Evolutionary conservation across 2,888 invertebrate species (phyloP), one percentile per base, ranked within the genome.

Genomic region (Cepaea hortensis): DNA sequence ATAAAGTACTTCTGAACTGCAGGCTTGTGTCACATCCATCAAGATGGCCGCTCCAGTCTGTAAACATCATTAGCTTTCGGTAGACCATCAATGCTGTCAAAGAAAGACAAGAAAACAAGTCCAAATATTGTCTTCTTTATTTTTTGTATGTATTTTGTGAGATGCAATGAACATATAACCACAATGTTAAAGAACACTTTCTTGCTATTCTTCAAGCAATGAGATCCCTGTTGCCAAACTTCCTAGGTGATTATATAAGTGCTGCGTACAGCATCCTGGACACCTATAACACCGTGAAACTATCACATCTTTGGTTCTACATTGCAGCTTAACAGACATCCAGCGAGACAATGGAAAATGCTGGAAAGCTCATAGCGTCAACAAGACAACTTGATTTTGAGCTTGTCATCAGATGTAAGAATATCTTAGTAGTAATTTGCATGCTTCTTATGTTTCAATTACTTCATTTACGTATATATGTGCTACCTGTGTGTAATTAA

Each of bases 51-150:
- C 15, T 50, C 48, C 75, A 75, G 35, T 35, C 20, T 15, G 15
- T 48, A 50, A 73, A 35, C 73, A 73, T 5, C 13, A 73, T 13
- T 73, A 75, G 75, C 18, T 18, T 48, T 48, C 5, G 50, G 13
- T 9, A 15, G 23, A 15, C 15, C 48, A 35, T 65, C 23, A 81
- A 48, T 70, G 48, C 62, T 79, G 5, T 35, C 61, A 35, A 15
- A 79, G 62, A 62, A 79, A 61, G 23, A 79, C 61, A 79, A 46
- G 9, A 79, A 79, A 77, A 77, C n/a, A 77, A 77, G 61, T 77
- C 61, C n/a, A 77, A 61, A 77, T 20, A 61, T 7, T 77, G 77
- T 77, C 55, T 55, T 55, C 50, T 50, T 48, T 50, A 3, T 55
- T 75, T 50, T 75, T 48, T 50, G 15, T 48, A 20, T 15, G 55